Evolutionary conservation across 2,113 vertebrate species (phyloP).

Genomic region (Neotoma lepida): DNA sequence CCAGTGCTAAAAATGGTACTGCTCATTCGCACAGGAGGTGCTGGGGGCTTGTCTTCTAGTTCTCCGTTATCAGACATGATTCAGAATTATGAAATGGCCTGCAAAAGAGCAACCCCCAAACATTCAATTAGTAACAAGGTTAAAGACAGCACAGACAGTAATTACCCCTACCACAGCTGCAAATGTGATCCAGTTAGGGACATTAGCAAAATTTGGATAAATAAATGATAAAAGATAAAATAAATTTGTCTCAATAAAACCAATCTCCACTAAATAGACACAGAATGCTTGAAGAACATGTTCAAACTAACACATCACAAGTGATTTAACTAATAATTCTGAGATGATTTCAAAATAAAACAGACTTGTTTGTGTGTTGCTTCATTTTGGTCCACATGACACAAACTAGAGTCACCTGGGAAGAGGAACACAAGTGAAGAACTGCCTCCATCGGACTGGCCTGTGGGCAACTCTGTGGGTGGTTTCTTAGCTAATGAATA

Average conservation of each 20-base stretch:
- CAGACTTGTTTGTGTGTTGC: neutral
- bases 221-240: slow-evolving; percentile 13
- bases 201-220: slow-evolving; percentile 20
- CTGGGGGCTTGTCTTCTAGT: slow-evolving; percentile 97
- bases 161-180: neutral
- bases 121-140: slow-evolving; percentile 52
- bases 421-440: neutral
- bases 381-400: neutral
- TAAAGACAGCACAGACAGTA: slow-evolving; percentile 10
- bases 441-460: neutral
- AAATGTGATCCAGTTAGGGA: slow-evolving; percentile 19
- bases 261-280: neutral
- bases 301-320: neutral
- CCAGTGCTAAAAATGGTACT: slow-evolving; percentile 93
- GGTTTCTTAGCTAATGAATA: neutral
- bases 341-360: neutral
- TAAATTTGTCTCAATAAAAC: neutral
- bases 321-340: neutral
- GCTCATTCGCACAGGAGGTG: slow-evolving; percentile 97
- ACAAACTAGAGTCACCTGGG: neutral
- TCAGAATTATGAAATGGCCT: slow-evolving; percentile 80
- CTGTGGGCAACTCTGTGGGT: neutral
- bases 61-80: slow-evolving; percentile 97
- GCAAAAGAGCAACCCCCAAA: slow-evolving; percentile 71
- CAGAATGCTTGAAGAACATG: slow-evolving; percentile 28